Base-by-base conservation (phyloP, 2,888 invertebrate species). In the Ormyrus thymus region DNA sequence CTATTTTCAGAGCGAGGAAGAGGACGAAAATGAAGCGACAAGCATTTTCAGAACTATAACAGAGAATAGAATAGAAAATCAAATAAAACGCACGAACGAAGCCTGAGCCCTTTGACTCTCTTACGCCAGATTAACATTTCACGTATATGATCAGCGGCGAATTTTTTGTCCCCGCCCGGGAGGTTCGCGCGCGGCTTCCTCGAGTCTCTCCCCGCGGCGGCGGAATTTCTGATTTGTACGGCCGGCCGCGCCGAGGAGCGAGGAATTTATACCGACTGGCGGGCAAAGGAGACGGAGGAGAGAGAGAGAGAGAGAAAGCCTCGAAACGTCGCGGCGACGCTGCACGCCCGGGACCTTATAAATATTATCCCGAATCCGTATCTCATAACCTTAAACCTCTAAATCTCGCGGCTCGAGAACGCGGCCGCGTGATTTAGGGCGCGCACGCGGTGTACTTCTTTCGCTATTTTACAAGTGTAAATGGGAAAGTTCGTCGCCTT, bases 181-280 rank as follows among this genome's bases (percentile, higher is more conserved):
- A 29, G 29, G 29, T 29, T 29, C 29, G 3, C 29, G 3, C 29
- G 29, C 29, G 29, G 29, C 29, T 4, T 29, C 29, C 29, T 29
- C 29, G 29, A 29, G 29, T 29, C 29, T 29, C 29, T 53, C 66
- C 46, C 66, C 59, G 74, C 65, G 75, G 72, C 80, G 76, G 71
- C 72, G 77, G 76, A 81, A 80, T 83, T 83, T 81, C 81, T 81
- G 83, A 83, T 82, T 83, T 80, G 80, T 78, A 71, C 71, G 78
- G 66, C 53, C 66, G 75, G 73, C 79, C 65, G 75, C 59, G 72
- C 61, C 66, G 78, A 55, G 62, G 71, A 66, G 46, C 70, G 70
- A 75, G 72, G 62, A 79, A 79, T 79, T 76, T 76, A 79, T 71
- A 79, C 71, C 50, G 58, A n/a, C 69, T 56, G 69, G 55, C 78